Conservation (phyloP, 2,888 invertebrate species). For the Nomada fabriciana region DNA sequence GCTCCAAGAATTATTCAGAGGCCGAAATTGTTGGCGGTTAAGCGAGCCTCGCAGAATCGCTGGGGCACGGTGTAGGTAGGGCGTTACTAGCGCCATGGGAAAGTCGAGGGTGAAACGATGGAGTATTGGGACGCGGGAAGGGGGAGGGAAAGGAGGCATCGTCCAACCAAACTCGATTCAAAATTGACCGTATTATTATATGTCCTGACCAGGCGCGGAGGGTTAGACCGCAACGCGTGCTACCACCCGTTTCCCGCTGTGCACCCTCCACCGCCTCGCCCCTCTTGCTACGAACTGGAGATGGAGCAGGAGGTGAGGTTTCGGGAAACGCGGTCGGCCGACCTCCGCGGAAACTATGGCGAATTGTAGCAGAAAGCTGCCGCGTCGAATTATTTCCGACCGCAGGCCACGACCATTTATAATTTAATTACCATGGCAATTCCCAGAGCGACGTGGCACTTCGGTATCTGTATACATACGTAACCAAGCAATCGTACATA, state of each 20-base stretch:
- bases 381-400: conserved; percentile 82
- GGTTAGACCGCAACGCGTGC: conserved; percentile 72
- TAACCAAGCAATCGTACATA: conserved; percentile 41
- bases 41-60: conserved; percentile 78
- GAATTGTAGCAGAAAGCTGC: conserved; percentile 78
- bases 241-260: conserved; percentile 51
- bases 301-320: conserved; percentile 66
- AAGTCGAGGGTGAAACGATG: conserved; percentile 49
- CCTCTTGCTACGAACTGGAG: conserved; percentile 51
- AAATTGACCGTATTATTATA: conserved; percentile 82
- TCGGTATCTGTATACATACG: conserved; percentile 45
- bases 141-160: conserved; percentile 59
- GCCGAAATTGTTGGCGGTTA: conserved; percentile 82
- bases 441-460: conserved; percentile 69
- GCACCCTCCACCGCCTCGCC: conserved; percentile 40
- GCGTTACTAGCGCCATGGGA: conserved; percentile 51
- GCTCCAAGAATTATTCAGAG: conserved; percentile 82
- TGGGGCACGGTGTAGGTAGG: conserved; percentile 63
- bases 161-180: conserved; percentile 78
- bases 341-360: conserved; percentile 75
- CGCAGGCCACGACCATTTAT: conserved; percentile 79
- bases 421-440: conserved; percentile 81
- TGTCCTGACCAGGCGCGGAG: conserved; percentile 71
- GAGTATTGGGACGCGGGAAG: conserved; percentile 51
- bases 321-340: conserved; percentile 68